Conservation (phyloP, 1,140 invertebrate genomes). For the Asbolus verrucosus region DNA sequence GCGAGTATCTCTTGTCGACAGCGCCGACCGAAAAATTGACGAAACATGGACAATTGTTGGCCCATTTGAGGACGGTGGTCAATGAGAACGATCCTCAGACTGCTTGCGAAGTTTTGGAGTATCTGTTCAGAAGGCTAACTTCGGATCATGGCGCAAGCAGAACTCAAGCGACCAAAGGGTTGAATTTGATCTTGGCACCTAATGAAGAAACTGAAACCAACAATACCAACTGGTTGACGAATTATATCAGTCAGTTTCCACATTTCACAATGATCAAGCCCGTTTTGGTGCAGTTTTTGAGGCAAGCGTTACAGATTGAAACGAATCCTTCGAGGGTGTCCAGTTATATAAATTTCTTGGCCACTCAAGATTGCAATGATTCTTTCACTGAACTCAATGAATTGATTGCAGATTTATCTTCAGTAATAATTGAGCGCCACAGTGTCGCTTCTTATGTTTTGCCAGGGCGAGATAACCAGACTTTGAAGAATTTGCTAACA, state of each 20-base stretch:
- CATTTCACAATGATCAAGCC: constrained; percentile 78
- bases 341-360: constrained; percentile 90
- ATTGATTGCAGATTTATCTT: constrained; percentile 83
- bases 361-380: constrained; percentile 77
- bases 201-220: constrained; percentile 63
- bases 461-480: constrained; percentile 73
- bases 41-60: constrained; percentile 84
- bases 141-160: constrained; percentile 84
- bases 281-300: constrained; percentile 77
- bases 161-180: constrained; percentile 79
- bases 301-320: constrained; percentile 91
- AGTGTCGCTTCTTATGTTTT: constrained; percentile 88
- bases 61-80: constrained; percentile 78
- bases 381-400: constrained; percentile 74
- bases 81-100: constrained; percentile 73
- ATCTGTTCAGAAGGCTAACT: constrained; percentile 88
- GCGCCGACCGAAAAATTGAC: constrained; percentile 72
- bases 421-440: constrained; percentile 92
- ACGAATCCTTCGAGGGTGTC: constrained; percentile 87
- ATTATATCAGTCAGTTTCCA: constrained; percentile 78
- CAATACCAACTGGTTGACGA: constrained; percentile 78
- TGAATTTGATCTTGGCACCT: constrained; percentile 70
- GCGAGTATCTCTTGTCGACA: constrained; percentile 92
- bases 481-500: constrained; percentile 81
- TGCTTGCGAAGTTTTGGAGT: constrained; percentile 88